Evolutionary conservation across 2,113 vertebrate genomes (phyloP).

Genomic region (Solea solea): DNA sequence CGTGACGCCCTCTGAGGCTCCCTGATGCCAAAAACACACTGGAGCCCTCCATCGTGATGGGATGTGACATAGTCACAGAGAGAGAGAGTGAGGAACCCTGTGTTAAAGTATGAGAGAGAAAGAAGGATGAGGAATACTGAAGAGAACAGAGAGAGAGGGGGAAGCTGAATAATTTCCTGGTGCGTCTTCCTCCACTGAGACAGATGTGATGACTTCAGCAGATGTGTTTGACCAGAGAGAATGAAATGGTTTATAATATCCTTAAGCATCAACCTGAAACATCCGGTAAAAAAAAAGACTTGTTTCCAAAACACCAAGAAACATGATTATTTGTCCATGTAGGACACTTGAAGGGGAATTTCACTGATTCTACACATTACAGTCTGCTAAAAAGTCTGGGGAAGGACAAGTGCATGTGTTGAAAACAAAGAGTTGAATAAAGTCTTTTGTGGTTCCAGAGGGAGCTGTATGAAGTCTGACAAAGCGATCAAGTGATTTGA

Average conservation of each 20-base stretch:
- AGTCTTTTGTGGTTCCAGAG: neutral
- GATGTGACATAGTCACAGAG: constrained; percentile 21
- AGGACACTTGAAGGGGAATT: neutral
- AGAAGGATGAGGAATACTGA: constrained; percentile 21
- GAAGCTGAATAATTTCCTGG: constrained; percentile 48
- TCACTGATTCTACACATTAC: neutral
- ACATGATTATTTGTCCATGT: neutral
- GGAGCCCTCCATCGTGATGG: constrained; percentile 29
- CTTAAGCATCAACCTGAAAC: constrained; percentile 32
- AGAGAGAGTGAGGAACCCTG: constrained; percentile 3
- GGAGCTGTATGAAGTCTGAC: constrained; percentile 4
- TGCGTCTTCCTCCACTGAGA: constrained; percentile 52
- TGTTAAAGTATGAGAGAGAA: constrained; percentile 8
- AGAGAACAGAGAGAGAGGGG: constrained; percentile 26
- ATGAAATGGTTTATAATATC: neutral
- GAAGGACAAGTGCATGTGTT: neutral
- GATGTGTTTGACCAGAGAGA: constrained; percentile 45
- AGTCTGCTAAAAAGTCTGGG: neutral
- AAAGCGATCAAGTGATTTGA: constrained; percentile 8
- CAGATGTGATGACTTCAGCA: constrained; percentile 62
- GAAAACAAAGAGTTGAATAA: neutral
- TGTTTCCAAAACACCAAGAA: neutral
- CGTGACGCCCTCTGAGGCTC: constrained; percentile 33
- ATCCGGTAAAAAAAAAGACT: neutral
- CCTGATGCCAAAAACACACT: constrained; percentile 58